phyloP scores from a whole-genome alignment of 2,888 invertebrate genomes.

The Microctonus brassicae region DNA sequence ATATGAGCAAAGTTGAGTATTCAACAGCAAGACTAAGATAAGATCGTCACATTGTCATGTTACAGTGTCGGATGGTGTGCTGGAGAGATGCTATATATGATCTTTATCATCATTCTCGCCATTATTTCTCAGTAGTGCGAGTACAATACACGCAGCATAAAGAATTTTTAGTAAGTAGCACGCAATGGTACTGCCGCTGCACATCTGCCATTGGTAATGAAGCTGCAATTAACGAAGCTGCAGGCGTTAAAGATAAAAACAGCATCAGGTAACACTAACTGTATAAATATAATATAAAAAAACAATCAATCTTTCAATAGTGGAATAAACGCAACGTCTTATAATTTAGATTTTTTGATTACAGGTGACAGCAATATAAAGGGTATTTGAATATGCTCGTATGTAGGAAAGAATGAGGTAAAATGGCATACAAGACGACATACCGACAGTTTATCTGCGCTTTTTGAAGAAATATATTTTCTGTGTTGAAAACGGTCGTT shows the following conservation, averaged over 20 bases:
- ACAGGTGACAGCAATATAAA: too few relatives aligned
- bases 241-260: neutral
- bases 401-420: too few relatives aligned
- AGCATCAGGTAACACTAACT: constrained; percentile 27
- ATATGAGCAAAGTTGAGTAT: neutral
- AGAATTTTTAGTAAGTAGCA: neutral
- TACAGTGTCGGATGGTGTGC: constrained; percentile 5
- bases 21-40: constrained; percentile 20
- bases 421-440: too few relatives aligned
- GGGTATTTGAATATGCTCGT: too few relatives aligned
- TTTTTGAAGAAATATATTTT: too few relatives aligned
- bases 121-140: neutral
- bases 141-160: neutral
- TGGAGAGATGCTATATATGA: neutral
- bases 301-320: too few relatives aligned
- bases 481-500: too few relatives aligned
- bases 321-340: too few relatives aligned
- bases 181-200: neutral
- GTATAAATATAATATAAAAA: too few relatives aligned
- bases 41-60: constrained; percentile 25
- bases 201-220: neutral
- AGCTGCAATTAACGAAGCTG: neutral
- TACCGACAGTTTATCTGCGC: too few relatives aligned
- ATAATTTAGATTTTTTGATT: too few relatives aligned
- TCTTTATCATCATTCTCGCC: neutral